A percentile compares a stretch with the other conserved stretches of the same genome.
phyloP scores from a whole-genome alignment of 2,113 vertebrate genomes.

The Dolichallabes microphthalmus region DNA sequence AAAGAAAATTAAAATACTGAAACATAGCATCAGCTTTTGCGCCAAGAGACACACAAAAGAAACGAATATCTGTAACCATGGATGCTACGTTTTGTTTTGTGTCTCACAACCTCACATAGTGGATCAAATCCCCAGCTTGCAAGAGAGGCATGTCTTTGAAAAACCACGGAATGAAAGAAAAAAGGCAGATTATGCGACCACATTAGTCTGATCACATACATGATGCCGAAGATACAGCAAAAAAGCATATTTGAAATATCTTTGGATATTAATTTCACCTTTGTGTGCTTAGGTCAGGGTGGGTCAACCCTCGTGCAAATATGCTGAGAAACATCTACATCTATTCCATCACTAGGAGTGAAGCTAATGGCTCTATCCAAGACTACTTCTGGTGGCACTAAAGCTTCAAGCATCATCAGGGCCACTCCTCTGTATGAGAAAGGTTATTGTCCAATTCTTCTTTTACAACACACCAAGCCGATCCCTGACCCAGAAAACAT shows the following conservation, averaged over 20 bases:
- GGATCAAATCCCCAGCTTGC: conserved; percentile 20
- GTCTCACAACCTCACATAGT: neutral
- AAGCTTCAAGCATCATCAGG: conserved; percentile 25
- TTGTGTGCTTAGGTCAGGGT: conserved; percentile 17
- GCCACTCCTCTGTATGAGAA: neutral
- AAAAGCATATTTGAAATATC: conserved; percentile 38
- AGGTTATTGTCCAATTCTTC: conserved; percentile 7
- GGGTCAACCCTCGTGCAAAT: neutral
- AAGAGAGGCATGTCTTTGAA: conserved; percentile 30
- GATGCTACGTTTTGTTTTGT: neutral
- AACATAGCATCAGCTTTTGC: neutral
- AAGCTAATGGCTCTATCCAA: conserved; percentile 38
- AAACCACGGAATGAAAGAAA: conserved; percentile 29
- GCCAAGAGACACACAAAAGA: neutral
- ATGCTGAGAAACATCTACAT: neutral
- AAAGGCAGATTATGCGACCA: conserved; percentile 24
- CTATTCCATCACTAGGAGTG: conserved; percentile 22
- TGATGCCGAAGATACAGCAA: conserved; percentile 24
- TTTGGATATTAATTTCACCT: conserved; percentile 37
- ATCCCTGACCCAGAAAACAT: neutral
- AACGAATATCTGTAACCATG: neutral
- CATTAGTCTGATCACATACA: conserved; percentile 29
- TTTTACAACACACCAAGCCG: conserved; percentile 3
- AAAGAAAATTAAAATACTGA: neutral
- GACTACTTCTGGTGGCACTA: conserved; percentile 15